Base-by-base conservation (phyloP, 2,797 vertebrate species). In the Serranus cabrilla region DNA sequence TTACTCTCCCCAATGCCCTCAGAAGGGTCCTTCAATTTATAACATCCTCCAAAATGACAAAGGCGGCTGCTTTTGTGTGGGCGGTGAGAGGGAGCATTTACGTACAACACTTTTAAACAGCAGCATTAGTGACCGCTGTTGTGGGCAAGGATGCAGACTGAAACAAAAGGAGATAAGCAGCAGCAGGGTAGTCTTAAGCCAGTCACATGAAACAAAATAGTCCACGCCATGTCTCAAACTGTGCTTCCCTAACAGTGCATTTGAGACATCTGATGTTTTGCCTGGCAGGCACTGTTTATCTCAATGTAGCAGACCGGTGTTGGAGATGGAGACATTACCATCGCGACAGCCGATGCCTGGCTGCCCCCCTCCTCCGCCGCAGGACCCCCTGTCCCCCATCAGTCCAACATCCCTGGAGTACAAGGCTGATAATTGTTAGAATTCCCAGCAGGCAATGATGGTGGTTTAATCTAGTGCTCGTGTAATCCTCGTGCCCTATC, bases 391-490 rank as follows among this genome's bases (percentile, higher is more conserved):
- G 63, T 77, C 74, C 80, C 67, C 71, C 81, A 79, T 76, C 75
- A 58, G 73, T 69, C 77, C 68, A 78, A 84, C 70, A 83, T 91
- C 91, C 89, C 89, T 56, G 60, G 88, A 93, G 91, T 84, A 81
- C 56, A 76, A 80, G 89, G 82, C 87, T 90, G 91, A 94, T 95
- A 94, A 95, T 95, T 94, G 93, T 93, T 87, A 87, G 84, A 90
- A 94, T 92, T 93, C 94, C 92, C 94, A 94, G 91, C 88, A 93
- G 94, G 89, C 82, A 61, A 39, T 76, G 61, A 81, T 71, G 84
- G 83, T 87, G 87, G 89, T 93, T 94, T 94, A 94, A 95, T 95
- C 94, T 92, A 90, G 80, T 89, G 81, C 85, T 76, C 89, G 84
- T 93, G 89, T 95, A 95, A 95, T 95, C 93, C 93, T 90, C 8